Percentiles rank a stretch among this genome's conserved stretches.
Conservation (phyloP, 2,888 invertebrate genomes). For the Meteorus cinctellus region DNA sequence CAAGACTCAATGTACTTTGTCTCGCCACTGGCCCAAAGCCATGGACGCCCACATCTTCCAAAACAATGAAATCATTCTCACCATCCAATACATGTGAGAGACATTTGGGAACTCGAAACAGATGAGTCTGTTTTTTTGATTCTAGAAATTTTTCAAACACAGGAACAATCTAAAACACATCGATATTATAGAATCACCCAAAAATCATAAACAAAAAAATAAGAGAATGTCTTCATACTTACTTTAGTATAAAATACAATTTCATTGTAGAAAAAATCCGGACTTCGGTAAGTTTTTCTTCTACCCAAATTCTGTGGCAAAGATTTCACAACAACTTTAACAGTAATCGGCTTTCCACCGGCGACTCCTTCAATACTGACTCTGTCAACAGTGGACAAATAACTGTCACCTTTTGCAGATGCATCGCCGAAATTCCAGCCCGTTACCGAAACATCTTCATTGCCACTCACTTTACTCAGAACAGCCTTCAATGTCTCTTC, state of each 20-base stretch:
- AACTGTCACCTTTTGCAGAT: constrained; percentile 81
- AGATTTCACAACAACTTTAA: constrained; percentile 80
- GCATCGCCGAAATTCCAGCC: constrained; percentile 73
- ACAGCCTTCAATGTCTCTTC: constrained; percentile 72
- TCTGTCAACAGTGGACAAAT: constrained; percentile 79
- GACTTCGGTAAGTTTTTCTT: constrained; percentile 79
- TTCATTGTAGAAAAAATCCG: constrained; percentile 83
- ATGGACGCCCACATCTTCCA: constrained; percentile 70
- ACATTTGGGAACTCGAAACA: constrained; percentile 64
- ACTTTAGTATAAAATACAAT: constrained; percentile 78
- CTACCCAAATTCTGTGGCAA: constrained; percentile 79
- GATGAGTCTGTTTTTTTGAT: constrained; percentile 54
- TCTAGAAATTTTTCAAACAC: constrained; percentile 62
- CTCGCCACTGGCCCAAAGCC: constrained; percentile 68
- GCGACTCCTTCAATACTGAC: constrained; percentile 76
- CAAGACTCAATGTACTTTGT: constrained; percentile 62
- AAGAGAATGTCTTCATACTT: constrained; percentile 55
- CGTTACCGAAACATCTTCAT: constrained; percentile 64
- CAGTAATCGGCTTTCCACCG: constrained; percentile 63
- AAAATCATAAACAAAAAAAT: too few species aligned
- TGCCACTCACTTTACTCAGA: constrained; percentile 66
- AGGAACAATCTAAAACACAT: constrained; percentile 60
- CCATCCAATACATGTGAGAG: constrained; percentile 70
- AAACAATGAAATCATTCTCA: constrained; percentile 71
- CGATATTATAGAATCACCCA: too few species aligned